These are phyloP conservation scores for Crocuta crocuta DNA, from an alignment of 2,113 vertebrate species.

Conservation along the genomic window DNA sequence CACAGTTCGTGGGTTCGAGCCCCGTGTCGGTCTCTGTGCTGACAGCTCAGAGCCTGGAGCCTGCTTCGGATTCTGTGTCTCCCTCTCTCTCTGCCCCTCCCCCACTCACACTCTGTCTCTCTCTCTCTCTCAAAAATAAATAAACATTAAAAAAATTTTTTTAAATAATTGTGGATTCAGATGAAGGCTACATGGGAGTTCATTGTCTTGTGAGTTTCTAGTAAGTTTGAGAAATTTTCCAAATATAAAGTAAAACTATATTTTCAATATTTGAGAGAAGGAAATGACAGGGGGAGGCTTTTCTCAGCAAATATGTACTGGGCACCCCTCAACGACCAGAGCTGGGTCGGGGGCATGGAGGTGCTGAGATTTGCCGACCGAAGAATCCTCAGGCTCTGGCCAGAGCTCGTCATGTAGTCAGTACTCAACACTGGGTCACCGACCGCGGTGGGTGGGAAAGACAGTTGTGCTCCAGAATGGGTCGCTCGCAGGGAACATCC, in stretches of 20 bases:
- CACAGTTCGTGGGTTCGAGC: no score
- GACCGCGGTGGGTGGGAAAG: background rate
- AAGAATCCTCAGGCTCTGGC: background rate
- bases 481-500: background rate
- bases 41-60: no score
- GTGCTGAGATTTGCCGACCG: background rate
- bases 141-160: no score
- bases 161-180: background rate
- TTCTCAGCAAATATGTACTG: background rate
- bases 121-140: no score
- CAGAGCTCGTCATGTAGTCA: background rate
- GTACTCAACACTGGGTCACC: fast-evolving
- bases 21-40: no score
- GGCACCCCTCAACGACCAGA: background rate
- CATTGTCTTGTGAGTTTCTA: background rate
- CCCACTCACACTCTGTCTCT: no score
- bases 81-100: no score
- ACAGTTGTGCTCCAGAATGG: background rate
- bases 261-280: background rate
- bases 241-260: background rate
- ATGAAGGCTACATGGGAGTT: background rate
- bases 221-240: background rate
- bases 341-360: fast-evolving
- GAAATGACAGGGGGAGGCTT: background rate
- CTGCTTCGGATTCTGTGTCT: no score